Percentiles rank a stretch among this genome's conserved stretches.
Evolutionary conservation across 1,140 invertebrate species (phyloP).

Genomic region (Anthonomus grandis): DNA sequence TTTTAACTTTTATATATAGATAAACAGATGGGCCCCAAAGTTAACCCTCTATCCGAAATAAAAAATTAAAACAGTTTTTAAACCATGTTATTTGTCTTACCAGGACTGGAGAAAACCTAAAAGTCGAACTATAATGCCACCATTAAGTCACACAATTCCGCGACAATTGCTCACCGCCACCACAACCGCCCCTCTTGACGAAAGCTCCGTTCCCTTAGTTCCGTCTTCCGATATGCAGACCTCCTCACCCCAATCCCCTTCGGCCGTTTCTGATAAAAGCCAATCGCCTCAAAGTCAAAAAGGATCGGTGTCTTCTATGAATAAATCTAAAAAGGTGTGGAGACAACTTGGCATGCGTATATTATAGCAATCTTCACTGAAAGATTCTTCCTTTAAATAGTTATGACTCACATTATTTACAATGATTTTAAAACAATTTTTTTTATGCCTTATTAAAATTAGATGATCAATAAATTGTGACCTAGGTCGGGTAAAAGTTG

Average conservation of each 20-base stretch:
- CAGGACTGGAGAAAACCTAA: slow-evolving; percentile 75
- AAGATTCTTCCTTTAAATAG: background rate
- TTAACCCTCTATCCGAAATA: background rate
- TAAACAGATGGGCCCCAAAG: no score
- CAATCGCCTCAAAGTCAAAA: slow-evolving; percentile 58
- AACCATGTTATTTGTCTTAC: slow-evolving; percentile 45
- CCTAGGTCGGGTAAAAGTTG: no score
- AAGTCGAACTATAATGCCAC: slow-evolving; percentile 67
- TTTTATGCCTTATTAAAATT: background rate
- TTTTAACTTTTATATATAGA: no score
- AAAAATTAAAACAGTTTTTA: background rate
- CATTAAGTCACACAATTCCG: slow-evolving; percentile 55
- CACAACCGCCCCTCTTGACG: no score
- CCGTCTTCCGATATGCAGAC: slow-evolving; percentile 50
- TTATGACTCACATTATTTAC: slow-evolving; percentile 11
- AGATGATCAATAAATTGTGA: background rate
- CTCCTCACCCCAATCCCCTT: slow-evolving; percentile 51
- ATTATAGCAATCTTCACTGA: slow-evolving; percentile 11
- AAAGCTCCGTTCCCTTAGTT: slow-evolving; percentile 48
- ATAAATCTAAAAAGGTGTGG: slow-evolving; percentile 62
- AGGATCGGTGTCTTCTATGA: slow-evolving; percentile 53
- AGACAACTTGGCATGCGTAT: slow-evolving; percentile 42
- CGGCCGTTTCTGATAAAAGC: slow-evolving; percentile 50
- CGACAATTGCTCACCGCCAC: slow-evolving; percentile 54
- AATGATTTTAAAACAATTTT: background rate